A percentile compares a stretch with the other conserved stretches of the same genome.
Conservation (phyloP, 1,140 invertebrate genomes). For the Microplitis mediator region DNA sequence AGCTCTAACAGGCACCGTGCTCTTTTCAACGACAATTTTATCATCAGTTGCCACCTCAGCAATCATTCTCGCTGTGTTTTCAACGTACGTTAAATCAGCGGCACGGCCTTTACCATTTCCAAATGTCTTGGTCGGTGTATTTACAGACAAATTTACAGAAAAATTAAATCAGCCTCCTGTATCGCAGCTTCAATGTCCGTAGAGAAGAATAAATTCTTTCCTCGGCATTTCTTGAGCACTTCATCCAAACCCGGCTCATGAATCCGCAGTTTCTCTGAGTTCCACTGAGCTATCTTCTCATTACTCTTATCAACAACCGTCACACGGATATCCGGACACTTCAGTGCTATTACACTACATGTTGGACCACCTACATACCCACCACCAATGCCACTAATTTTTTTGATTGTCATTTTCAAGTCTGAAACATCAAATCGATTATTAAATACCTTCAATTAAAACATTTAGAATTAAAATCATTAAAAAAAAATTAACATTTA, state of each 20-base stretch:
- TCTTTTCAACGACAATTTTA: constrained; percentile 99
- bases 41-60: constrained; percentile 85
- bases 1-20: constrained; percentile 96
- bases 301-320: constrained; percentile 94
- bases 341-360: constrained; percentile 94
- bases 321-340: constrained; percentile 94
- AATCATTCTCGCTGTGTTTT: constrained; percentile 94
- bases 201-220: constrained; percentile 93
- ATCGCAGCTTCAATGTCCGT: constrained; percentile 90
- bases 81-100: constrained; percentile 96
- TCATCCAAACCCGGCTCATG: constrained; percentile 97
- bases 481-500: no score
- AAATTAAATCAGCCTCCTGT: constrained; percentile 95
- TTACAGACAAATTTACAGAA: constrained; percentile 99
- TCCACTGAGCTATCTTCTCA: constrained; percentile 96
- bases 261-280: constrained; percentile 95
- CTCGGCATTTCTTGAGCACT: constrained; percentile 86
- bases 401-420: constrained; percentile 71
- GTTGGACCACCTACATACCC: constrained; percentile 99
- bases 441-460: no score
- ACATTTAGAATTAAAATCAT: no score
- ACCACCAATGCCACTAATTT: constrained; percentile 97
- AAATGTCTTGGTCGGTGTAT: constrained; percentile 98
- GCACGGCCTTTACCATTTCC: constrained; percentile 96
- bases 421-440: background rate